phyloP scores from a whole-genome alignment of 2,797 vertebrate genomes.

The Sylvilagus floridanus region DNA sequence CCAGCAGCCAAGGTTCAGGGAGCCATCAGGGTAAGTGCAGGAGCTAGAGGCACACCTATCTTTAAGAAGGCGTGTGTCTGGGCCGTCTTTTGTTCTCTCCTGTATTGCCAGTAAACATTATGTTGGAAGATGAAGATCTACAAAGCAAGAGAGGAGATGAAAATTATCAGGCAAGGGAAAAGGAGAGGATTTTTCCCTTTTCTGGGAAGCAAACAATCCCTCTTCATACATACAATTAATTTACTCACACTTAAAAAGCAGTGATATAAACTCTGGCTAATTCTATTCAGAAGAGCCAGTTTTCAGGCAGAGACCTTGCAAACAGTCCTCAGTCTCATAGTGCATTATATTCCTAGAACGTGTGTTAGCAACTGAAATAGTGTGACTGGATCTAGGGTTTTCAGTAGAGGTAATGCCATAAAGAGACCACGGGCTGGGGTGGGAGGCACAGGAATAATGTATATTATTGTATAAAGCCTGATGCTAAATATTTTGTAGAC shows the following conservation, averaged over 20 bases:
- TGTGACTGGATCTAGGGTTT: background rate
- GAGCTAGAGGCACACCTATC: background rate
- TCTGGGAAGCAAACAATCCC: background rate
- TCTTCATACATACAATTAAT: conserved; percentile 47
- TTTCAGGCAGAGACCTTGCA: background rate
- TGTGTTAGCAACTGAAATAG: background rate
- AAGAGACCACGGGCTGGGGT: background rate
- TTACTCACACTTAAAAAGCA: background rate
- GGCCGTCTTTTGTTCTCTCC: background rate
- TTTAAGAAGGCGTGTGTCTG: background rate
- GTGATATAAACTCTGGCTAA: background rate
- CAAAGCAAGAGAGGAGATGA: background rate
- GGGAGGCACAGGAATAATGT: background rate
- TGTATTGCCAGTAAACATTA: background rate
- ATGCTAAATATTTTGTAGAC: background rate
- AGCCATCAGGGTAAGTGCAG: background rate
- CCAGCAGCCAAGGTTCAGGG: background rate
- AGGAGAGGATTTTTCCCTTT: background rate
- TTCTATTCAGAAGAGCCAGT: background rate
- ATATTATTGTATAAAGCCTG: background rate
- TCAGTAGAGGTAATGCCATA: background rate
- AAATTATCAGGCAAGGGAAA: background rate
- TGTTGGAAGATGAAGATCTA: conserved; percentile 18
- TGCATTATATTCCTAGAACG: background rate
- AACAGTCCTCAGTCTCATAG: background rate